phyloP scores from a whole-genome alignment of 2,113 vertebrate species.

The Malurus alboscapulatus region DNA sequence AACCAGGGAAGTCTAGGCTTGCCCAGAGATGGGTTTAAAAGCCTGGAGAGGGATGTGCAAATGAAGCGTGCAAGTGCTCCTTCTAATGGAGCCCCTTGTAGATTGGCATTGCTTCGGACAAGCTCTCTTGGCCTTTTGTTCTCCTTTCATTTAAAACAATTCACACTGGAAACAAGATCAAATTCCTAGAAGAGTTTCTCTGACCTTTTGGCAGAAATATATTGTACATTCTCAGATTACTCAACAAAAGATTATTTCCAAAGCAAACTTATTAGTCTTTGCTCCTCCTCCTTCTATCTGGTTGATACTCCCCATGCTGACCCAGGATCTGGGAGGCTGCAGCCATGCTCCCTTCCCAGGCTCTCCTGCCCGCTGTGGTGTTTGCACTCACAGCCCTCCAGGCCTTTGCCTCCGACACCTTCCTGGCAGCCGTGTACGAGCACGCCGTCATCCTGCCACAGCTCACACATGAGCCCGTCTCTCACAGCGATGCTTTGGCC shows the following conservation, averaged over 20 bases:
- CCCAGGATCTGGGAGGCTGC: background rate
- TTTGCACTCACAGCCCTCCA: background rate
- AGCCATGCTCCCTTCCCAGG: background rate
- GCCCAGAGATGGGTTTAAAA: accelerated
- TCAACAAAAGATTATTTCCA: background rate
- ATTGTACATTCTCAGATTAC: background rate
- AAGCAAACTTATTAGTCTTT: background rate
- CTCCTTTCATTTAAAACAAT: background rate
- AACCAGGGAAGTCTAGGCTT: background rate
- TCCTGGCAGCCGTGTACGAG: conserved; percentile 60
- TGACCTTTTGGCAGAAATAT: background rate
- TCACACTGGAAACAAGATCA: background rate
- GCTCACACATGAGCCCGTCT: background rate
- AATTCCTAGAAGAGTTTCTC: background rate
- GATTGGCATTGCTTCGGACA: background rate
- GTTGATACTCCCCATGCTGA: background rate
- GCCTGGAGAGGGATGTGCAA: background rate
- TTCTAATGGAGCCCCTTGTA: accelerated
- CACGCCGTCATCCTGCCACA: conserved; percentile 55
- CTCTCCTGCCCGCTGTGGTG: background rate
- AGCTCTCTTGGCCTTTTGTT: background rate
- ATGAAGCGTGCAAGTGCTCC: accelerated
- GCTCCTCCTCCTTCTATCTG: background rate
- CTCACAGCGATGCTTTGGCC: conserved; percentile 27
- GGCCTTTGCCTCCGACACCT: conserved; percentile 27